Base-by-base conservation (phyloP, 2,797 vertebrate species). In the Centroberyx gerrardi region DNA sequence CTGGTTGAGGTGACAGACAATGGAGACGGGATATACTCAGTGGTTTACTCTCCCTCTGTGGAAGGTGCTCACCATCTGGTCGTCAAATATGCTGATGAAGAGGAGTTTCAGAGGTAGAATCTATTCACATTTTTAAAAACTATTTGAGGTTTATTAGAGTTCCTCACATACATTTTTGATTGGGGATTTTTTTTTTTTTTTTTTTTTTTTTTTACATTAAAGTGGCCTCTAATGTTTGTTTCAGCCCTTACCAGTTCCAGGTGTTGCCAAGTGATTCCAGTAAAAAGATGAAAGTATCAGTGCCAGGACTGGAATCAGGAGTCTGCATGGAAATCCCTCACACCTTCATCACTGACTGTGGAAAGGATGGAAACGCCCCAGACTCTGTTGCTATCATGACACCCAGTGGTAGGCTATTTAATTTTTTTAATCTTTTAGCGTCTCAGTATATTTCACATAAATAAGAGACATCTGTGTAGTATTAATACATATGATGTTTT, bases 21-120 rank as follows among this genome's bases (percentile, higher is more conserved):
- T 44, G 44, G 56, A 22, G 67, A 69, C 31, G 62, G 46, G 9
- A 94, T 92, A 0, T 95, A 90, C 79, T 94, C 92, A 0, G 94
- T 95, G 1, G 94, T 85, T 74, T 95, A 95, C 1, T 93, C 94
- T 6, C 95, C 95, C 0, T 92, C 91, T 38, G 86, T 92, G 0
- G 95, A 96, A 48, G 95, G 95, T 0, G 91, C 92, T 12, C 95
- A 96, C 70, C 95, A 76, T 81, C 94, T 96, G 77, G 18, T 62
- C 0, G 94, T 96, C 44, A 85, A 89, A 5, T 96, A 95, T 8
- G 91, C 93, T 14, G 94, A 94, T 4, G 90, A 96, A 1, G 94
- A 95, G 52, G 90, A 94, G 15, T 95, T 95, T 0, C 87, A 89
- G 68, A 95, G 95, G 95, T 95, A 72, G 56, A 55, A 28, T 29